Evolutionary conservation across 2,888 invertebrate genomes (phyloP).

Genomic region (Dorcus hopei): DNA sequence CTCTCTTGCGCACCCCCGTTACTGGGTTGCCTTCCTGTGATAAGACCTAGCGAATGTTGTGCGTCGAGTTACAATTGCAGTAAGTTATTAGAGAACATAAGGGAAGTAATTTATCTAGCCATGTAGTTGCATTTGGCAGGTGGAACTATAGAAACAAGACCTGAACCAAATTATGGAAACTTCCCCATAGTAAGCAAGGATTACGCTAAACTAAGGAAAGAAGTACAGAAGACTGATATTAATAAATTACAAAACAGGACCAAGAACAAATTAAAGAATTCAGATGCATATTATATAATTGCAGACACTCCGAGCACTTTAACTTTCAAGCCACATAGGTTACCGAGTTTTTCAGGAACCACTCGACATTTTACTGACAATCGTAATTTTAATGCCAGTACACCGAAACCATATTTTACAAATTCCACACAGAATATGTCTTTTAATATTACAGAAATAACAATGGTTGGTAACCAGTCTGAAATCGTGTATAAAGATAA

Average conservation of each 20-base stretch:
- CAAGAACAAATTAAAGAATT: constrained; percentile 15
- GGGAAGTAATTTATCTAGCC: not conserved
- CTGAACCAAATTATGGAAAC: constrained; percentile 52
- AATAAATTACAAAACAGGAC: constrained; percentile 13
- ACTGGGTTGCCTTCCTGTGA: constrained; percentile 72
- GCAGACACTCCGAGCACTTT: constrained; percentile 34
- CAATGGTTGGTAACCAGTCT: too few relatives aligned
- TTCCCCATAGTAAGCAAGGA: constrained; percentile 54
- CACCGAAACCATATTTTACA: constrained; percentile 30
- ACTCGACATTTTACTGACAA: constrained; percentile 35
- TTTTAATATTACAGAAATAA: too few relatives aligned
- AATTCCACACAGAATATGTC: constrained; percentile 2
- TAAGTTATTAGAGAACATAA: constrained; percentile 45
- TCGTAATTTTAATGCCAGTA: constrained; percentile 29
- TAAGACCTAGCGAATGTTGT: constrained; percentile 76
- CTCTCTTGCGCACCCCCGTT: constrained; percentile 73
- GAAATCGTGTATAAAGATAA: too few relatives aligned
- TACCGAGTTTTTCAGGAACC: constrained; percentile 35
- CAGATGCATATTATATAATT: constrained; percentile 36
- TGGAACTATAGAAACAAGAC: constrained; percentile 54
- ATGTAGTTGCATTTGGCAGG: constrained; percentile 37
- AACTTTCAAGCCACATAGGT: constrained; percentile 30
- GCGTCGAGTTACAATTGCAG: constrained; percentile 81
- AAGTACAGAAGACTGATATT: constrained; percentile 27
- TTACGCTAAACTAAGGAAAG: constrained; percentile 54